Percentiles rank a stretch among this genome's conserved stretches.
These are phyloP conservation scores for Drosophila formosana DNA, from an alignment of 2,888 invertebrate genomes.

Conservation along the genomic window DNA sequence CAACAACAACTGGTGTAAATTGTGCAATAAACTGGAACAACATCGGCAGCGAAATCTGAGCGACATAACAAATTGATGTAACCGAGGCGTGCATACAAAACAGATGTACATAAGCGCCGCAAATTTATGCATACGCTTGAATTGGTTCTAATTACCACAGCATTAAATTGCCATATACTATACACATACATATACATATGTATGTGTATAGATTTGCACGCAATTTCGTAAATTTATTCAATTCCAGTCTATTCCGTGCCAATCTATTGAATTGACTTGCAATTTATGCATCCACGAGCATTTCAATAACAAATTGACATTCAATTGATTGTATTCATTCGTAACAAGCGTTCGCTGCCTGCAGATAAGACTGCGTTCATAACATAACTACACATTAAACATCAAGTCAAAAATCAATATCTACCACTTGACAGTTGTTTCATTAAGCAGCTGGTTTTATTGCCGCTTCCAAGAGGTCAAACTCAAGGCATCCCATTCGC, in stretches of 20 bases:
- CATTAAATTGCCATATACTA: conserved; percentile 14
- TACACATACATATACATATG: not conserved
- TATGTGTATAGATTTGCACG: conserved; percentile 7
- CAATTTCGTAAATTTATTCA: conserved; percentile 6
- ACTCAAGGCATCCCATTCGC: conserved; percentile 11
- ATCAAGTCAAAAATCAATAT: conserved; percentile 17
- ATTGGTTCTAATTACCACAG: not conserved
- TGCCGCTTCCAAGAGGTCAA: conserved; percentile 1
- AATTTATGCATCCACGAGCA: conserved; percentile 16
- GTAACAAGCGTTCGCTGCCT: not conserved
- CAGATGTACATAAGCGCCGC: not conserved
- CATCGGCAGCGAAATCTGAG: conserved; percentile 32
- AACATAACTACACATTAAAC: not conserved
- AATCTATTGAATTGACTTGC: conserved; percentile 7
- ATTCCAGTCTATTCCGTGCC: not conserved
- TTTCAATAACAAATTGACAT: conserved; percentile 21
- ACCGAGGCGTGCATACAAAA: conserved; percentile 1
- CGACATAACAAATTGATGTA: conserved; percentile 22
- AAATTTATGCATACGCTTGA: conserved; percentile 5
- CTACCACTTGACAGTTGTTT: conserved; percentile 5
- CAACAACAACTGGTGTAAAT: conserved; percentile 15
- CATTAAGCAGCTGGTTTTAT: conserved; percentile 6
- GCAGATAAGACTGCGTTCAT: conserved; percentile 28
- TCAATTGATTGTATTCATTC: conserved; percentile 14
- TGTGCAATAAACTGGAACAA: conserved; percentile 64